phyloP scores from a whole-genome alignment of 2,113 vertebrate species.

The Girardinichthys multiradiatus region DNA sequence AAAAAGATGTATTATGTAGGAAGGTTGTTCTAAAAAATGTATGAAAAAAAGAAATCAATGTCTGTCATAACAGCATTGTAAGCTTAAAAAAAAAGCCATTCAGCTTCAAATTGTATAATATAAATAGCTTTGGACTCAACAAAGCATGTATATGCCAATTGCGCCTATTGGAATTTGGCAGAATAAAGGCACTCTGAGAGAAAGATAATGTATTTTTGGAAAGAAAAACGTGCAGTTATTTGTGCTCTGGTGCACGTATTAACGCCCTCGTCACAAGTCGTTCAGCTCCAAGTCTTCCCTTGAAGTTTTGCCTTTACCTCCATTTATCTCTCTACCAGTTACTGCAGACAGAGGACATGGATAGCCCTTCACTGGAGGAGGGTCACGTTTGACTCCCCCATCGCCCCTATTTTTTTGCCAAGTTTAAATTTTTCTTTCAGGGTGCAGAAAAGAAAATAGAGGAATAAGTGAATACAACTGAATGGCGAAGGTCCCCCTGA shows the following conservation, averaged over 20 bases:
- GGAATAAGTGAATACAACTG: slow-evolving; percentile 76
- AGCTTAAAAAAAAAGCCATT: slow-evolving; percentile 64
- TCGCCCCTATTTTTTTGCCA: slow-evolving; percentile 10
- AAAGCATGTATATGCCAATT: slow-evolving; percentile 59
- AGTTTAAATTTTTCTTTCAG: slow-evolving; percentile 32
- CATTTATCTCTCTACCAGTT: slow-evolving; percentile 10
- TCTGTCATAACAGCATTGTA: slow-evolving; percentile 65
- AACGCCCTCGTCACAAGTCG: slow-evolving; percentile 47
- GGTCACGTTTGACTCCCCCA: slow-evolving; percentile 60
- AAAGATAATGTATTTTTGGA: slow-evolving; percentile 68
- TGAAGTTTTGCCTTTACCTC: slow-evolving; percentile 14
- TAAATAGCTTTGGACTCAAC: slow-evolving; percentile 58
- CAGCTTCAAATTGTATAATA: slow-evolving; percentile 65
- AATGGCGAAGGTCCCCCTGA: slow-evolving; percentile 64
- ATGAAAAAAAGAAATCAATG: slow-evolving; percentile 35
- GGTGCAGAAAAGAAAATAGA: slow-evolving; percentile 59
- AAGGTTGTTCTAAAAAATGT: slow-evolving; percentile 56
- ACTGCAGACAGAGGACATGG: slow-evolving; percentile 51
- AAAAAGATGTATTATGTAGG: slow-evolving; percentile 20
- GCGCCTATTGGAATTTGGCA: slow-evolving; percentile 65
- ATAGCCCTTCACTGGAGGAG: slow-evolving; percentile 53
- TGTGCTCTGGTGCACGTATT: slow-evolving; percentile 33
- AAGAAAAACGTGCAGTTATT: slow-evolving; percentile 40
- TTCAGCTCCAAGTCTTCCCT: slow-evolving; percentile 27
- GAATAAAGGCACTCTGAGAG: slow-evolving; percentile 59